Percentiles rank a stretch among this genome's conserved stretches.
Evolutionary conservation across 1,140 invertebrate species (phyloP).

Genomic region (Drosophila insularis): DNA sequence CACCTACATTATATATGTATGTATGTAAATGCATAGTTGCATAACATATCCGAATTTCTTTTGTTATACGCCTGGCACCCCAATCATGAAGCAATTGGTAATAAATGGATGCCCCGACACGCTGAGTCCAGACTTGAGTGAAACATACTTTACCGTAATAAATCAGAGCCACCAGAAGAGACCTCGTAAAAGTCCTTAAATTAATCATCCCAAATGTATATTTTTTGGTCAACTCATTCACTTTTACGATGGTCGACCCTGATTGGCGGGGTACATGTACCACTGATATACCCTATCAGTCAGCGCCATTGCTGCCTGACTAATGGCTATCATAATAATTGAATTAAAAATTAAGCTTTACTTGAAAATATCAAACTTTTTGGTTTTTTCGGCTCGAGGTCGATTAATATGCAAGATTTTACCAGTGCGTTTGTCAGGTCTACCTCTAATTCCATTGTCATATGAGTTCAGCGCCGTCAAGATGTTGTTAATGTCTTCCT

Average conservation of each 20-base stretch:
- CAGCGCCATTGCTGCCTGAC: conserved; percentile 13
- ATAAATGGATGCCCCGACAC: background rate
- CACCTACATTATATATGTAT: background rate
- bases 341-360: conserved; percentile 1
- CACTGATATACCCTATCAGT: conserved; percentile 40
- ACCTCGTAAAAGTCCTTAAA: conserved; percentile 82
- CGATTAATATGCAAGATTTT: too few species aligned
- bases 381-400: too few species aligned
- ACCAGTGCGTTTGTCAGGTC: too few species aligned
- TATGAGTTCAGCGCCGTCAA: too few species aligned
- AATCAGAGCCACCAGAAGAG: conserved; percentile 78
- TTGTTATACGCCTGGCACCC: background rate
- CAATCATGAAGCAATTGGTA: background rate
- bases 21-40: background rate
- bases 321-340: conserved; percentile 13
- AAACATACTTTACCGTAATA: conserved; percentile 66
- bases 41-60: background rate
- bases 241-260: conserved; percentile 63
- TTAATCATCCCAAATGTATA: conserved; percentile 80
- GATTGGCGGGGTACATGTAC: conserved; percentile 40
- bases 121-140: conserved; percentile 19
- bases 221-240: conserved; percentile 70
- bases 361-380: too few species aligned
- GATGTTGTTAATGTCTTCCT: too few species aligned
- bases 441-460: too few species aligned